Evolutionary conservation across 2,113 vertebrate genomes (phyloP), one percentile per base, ranked within the genome.

Genomic region (Mesembrinibis cayennensis): DNA sequence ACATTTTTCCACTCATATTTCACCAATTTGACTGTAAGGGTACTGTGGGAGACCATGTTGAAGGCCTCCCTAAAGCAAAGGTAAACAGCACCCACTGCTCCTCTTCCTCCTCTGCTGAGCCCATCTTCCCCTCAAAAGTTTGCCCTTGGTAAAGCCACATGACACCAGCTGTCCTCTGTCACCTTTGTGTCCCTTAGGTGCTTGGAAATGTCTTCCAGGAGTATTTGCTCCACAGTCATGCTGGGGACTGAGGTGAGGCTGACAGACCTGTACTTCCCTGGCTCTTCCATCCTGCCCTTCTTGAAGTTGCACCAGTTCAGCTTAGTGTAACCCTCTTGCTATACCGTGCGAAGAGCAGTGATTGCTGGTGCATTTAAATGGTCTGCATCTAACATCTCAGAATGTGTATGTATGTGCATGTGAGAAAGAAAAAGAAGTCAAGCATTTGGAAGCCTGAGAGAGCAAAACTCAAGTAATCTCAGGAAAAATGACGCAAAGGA

Each of bases 331-430:
- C 29, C 6, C 13, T 34, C 52, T 29, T 40, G 44, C 47, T 88
- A 14, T n/a, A 13, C 32, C 0, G 1, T 59, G 21, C 3, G 3
- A 87, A 52, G 69, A 65, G 42, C 63, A 55, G n/a, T 44, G 50
- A 30, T 45, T 34, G 16, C 17, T 15, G 73, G 62, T 59, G 45
- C 22, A 23, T 87, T 77, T 45, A 65, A 16, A 23, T 36, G 30
- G 27, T 66, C 49, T 58, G 25, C 40, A 58, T 22, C 52, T 40
- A 42, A 44, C 1, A 2, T 32, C 53, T 89, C 76, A 34, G 63
- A 80, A 42, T 0, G 0, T 17, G 16, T 58, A 7, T 7, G 3
- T 32, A 2, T 20, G 49, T 53, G 26, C 7, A 19, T 4, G 10
- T 38, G 40, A 44, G 42, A 71, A 78, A 26, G 40, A 45, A 70